phyloP scores from a whole-genome alignment of 2,113 vertebrate genomes.

The Misgurnus anguillicaudatus region DNA sequence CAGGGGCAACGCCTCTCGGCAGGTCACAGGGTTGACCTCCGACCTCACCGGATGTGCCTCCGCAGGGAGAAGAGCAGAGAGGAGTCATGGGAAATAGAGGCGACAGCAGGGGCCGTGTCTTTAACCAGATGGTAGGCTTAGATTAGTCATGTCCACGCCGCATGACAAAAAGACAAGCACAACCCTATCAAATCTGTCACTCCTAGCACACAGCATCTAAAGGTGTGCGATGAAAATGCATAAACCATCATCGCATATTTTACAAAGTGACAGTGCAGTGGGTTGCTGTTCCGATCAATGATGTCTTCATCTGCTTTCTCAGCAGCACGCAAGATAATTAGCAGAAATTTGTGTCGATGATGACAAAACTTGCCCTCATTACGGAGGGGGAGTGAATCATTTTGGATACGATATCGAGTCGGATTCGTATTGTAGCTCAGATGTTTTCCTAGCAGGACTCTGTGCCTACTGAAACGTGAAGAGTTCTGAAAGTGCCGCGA shows the following conservation, averaged over 20 bases:
- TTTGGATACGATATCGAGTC: background rate
- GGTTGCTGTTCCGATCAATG: constrained; percentile 23
- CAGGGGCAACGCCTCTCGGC: constrained; percentile 56
- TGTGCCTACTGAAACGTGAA: background rate
- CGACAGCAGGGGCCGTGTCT: constrained; percentile 51
- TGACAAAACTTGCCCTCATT: constrained; percentile 16
- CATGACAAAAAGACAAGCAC: constrained; percentile 46
- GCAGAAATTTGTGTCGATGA: background rate
- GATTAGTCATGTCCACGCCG: constrained; percentile 57
- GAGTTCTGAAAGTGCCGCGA: background rate
- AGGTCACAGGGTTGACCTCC: constrained; percentile 61
- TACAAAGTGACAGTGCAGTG: constrained; percentile 5
- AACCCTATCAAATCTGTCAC: constrained; percentile 51
- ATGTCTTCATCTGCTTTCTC: constrained; percentile 27
- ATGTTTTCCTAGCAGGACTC: background rate
- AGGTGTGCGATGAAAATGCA: constrained; percentile 34
- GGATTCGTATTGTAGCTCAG: background rate
- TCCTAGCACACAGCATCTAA: constrained; percentile 35
- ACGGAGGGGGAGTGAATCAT: constrained; percentile 10
- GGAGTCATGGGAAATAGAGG: constrained; percentile 45
- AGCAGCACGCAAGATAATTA: constrained; percentile 27
- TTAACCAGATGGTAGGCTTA: constrained; percentile 59
- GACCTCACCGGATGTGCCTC: constrained; percentile 55
- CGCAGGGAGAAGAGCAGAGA: constrained; percentile 43
- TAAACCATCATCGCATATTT: background rate